Evolutionary conservation across 2,888 invertebrate species (phyloP), one percentile per base, ranked within the genome.

Genomic region (Leucania comma): DNA sequence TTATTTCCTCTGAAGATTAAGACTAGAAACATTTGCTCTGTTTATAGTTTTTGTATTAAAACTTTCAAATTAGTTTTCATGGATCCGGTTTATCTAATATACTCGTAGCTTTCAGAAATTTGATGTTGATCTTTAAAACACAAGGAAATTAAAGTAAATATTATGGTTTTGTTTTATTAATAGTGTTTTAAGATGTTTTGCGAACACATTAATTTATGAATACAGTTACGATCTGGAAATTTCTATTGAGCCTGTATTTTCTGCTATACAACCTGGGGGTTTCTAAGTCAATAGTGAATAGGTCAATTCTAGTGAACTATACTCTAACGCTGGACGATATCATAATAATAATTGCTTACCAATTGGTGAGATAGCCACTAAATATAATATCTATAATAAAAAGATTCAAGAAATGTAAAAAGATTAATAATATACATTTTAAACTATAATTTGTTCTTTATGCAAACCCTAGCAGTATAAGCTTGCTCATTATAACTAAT

Each of bases 1-100:
- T 61, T 68, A 59, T 46, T 73, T 83, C 60, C 58, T 71, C 58
- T 64, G 59, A 54, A 71, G 68, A 66, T 48, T 62, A 22, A 59
- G 24, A 81, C 46, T 51, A 51, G 62, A 51, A 57, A 38, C 62
- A 48, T 57, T 69, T 56, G 26, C 42, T 75, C 35, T 29, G 10
- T 60, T 62, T 50, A 14, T 35, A 35, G 4, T 48, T 51, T 1
- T 50, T 26, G 22, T 53, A n/a, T 53, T 54, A 26, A 54, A 32
- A 46, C 51, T 53, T 51, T 32, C 51, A 51, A 38, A 72, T 78
- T 3, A 35, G 2, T 29, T 56, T 60, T 17, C 24, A 62, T 12
- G 2, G 35, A 63, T 72, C 14, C 35, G 14, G 4, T 26, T 24
- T 20, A 22, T 74, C 26, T 2, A 38, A 46, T 22, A 32, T 20